These are phyloP conservation scores for Melanotaenia parkinsoni DNA, from an alignment of 2,797 vertebrate genomes.

Conservation along the genomic window DNA sequence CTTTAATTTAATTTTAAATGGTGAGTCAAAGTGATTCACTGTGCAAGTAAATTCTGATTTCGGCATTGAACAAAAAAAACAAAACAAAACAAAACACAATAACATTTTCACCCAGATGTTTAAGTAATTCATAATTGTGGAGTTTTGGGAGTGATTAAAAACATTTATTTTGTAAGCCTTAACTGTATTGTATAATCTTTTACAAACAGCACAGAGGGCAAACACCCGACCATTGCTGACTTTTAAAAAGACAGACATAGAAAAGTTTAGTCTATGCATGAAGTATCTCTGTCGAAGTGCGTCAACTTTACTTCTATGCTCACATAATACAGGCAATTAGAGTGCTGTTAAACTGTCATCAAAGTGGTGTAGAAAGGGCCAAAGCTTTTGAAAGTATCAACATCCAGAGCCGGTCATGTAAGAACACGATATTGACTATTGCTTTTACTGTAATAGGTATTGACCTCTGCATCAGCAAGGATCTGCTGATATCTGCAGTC, in stretches of 20 bases:
- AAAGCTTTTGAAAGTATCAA: conserved; percentile 39
- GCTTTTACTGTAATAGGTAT: conserved; percentile 76
- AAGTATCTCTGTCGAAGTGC: neutral
- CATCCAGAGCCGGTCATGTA: conserved; percentile 37
- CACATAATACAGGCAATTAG: conserved; percentile 33
- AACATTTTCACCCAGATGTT: conserved; percentile 26
- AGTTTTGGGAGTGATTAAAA: conserved; percentile 28
- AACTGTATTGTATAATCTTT: neutral
- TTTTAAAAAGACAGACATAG: conserved; percentile 12
- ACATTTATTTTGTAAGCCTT: conserved; percentile 6
- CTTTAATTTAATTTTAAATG: too few relatives aligned
- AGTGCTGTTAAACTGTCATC: conserved; percentile 45
- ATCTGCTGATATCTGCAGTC: conserved; percentile 74
- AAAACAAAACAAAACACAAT: neutral
- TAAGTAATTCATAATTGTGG: conserved; percentile 14
- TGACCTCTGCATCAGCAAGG: conserved; percentile 62
- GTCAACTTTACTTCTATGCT: conserved; percentile 26
- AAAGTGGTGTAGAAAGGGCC: conserved; percentile 26
- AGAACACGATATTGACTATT: conserved; percentile 69
- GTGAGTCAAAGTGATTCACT: too few relatives aligned
- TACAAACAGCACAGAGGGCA: conserved; percentile 35
- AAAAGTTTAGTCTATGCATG: conserved; percentile 1
- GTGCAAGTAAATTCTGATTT: too few relatives aligned
- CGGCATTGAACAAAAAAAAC: neutral
- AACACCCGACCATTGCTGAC: conserved; percentile 19